phyloP scores from a whole-genome alignment of 2,888 invertebrate species.

The Julus scandinavius region DNA sequence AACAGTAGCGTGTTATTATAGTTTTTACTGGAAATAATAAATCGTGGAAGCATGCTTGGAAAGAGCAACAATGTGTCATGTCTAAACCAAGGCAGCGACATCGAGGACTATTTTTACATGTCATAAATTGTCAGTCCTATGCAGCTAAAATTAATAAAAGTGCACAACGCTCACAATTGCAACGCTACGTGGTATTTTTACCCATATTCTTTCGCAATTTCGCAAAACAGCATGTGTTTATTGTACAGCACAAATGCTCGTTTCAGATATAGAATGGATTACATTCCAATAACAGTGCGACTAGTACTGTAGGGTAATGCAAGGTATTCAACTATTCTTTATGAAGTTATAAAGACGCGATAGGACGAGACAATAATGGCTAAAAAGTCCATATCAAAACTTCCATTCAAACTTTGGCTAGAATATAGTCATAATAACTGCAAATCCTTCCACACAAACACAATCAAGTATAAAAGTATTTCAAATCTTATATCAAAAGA shows the following conservation, averaged over 20 bases:
- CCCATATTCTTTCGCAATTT: background rate
- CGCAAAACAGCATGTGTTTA: background rate
- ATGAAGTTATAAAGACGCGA: too few species aligned
- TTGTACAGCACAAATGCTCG: background rate
- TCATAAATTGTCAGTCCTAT: background rate
- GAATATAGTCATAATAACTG: too few species aligned
- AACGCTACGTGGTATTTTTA: background rate
- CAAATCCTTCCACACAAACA: too few species aligned
- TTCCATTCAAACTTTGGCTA: too few species aligned
- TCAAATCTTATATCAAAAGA: too few species aligned
- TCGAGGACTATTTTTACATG: background rate
- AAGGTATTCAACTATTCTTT: too few species aligned
- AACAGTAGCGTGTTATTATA: background rate
- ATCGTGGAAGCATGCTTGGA: background rate
- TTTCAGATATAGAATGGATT: background rate
- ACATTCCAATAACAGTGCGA: background rate
- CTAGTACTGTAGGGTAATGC: background rate
- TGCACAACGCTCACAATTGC: background rate
- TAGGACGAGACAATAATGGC: too few species aligned
- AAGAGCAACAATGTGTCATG: background rate
- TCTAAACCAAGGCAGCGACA: background rate
- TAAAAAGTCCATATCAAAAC: too few species aligned
- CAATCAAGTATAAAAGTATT: too few species aligned
- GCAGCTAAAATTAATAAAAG: slow-evolving; percentile 24
- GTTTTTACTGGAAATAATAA: slow-evolving; percentile 11